phyloP scores from a whole-genome alignment of 2,113 vertebrate species.

The Lota lota region DNA sequence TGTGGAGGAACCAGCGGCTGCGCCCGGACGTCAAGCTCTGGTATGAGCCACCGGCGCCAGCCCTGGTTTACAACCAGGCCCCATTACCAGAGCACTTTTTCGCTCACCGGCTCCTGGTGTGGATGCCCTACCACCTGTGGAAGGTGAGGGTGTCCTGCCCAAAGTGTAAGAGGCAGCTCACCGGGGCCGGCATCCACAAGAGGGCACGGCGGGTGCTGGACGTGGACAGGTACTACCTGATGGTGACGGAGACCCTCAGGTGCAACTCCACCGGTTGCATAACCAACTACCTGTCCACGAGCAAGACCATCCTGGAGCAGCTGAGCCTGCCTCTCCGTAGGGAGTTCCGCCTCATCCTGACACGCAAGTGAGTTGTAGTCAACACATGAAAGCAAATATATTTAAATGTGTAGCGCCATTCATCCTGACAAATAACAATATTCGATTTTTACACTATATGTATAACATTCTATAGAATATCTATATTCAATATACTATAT shows the following conservation, averaged over 20 bases:
- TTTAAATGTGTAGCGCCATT: neutral
- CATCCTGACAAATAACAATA: no score
- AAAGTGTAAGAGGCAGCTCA: conserved; percentile 22
- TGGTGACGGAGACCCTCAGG: conserved; percentile 16
- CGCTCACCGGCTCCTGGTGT: conserved; percentile 25
- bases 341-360: conserved; percentile 12
- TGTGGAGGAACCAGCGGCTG: neutral
- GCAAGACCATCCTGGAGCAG: conserved; percentile 20
- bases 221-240: conserved; percentile 18
- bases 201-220: conserved; percentile 15
- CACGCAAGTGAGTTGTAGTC: conserved; percentile 3
- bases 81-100: conserved; percentile 25
- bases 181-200: conserved; percentile 5
- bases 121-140: conserved; percentile 33
- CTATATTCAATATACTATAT: no score
- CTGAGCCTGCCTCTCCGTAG: conserved; percentile 7
- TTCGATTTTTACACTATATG: no score
- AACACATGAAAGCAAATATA: neutral
- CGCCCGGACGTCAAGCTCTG: conserved; percentile 4
- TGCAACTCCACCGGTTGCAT: neutral
- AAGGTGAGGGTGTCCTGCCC: conserved; percentile 18
- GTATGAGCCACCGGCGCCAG: conserved; percentile 12
- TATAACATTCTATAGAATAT: no score
- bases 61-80: conserved; percentile 11
- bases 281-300: conserved; percentile 12